A percentile compares a stretch with the other conserved stretches of the same genome.
Conservation (phyloP, 2,888 invertebrate genomes). For the Sabatieria punctata region DNA sequence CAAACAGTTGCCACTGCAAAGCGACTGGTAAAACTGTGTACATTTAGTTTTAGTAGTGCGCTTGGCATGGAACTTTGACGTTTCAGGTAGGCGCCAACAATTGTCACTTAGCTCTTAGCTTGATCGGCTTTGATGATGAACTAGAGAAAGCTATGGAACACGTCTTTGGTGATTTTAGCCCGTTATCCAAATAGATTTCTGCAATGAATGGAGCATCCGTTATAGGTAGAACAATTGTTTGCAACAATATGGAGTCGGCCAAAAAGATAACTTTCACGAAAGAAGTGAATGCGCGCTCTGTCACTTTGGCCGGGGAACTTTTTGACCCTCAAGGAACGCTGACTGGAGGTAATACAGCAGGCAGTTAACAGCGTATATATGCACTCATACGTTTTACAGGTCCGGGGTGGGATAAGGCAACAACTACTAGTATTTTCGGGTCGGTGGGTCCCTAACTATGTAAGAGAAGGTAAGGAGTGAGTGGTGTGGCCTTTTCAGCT, state of each 20-base stretch:
- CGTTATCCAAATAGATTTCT: too few species aligned
- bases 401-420: too few species aligned
- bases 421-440: too few species aligned
- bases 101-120: constrained; percentile 58
- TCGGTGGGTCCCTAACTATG: too few species aligned
- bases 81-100: constrained; percentile 55
- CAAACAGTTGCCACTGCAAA: constrained; percentile 49
- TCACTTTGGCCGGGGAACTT: constrained; percentile 79
- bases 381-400: too few species aligned
- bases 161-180: constrained; percentile 69
- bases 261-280: constrained; percentile 58
- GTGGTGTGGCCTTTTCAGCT: too few species aligned
- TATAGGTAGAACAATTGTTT: too few species aligned
- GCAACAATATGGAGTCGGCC: constrained; percentile 59
- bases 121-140: constrained; percentile 51
- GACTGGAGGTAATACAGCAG: constrained; percentile 68
- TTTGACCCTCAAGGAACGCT: constrained; percentile 76
- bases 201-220: too few species aligned
- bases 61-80: not conserved
- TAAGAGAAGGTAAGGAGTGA: too few species aligned
- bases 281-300: constrained; percentile 37
- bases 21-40: constrained; percentile 42
- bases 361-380: constrained; percentile 23
- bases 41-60: not conserved
- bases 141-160: constrained; percentile 61